Evolutionary conservation across 2,888 invertebrate species (phyloP).

Genomic region (Troglohyphantes excavatus): DNA sequence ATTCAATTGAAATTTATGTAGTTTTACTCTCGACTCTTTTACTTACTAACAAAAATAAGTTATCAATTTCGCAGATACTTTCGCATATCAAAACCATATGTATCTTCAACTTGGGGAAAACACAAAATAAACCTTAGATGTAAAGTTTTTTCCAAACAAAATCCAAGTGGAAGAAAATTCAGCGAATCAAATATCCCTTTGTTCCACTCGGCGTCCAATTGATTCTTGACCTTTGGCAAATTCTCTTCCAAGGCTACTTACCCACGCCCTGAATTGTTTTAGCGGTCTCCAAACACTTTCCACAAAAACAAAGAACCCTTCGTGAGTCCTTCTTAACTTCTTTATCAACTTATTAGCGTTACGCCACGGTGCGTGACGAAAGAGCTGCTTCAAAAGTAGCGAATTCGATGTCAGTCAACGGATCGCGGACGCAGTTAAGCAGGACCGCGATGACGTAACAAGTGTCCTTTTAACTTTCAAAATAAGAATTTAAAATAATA

Average conservation of each 20-base stretch:
- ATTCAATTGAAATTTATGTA: too few species aligned
- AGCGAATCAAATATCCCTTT: neutral
- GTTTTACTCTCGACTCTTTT: too few species aligned
- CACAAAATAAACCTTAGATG: too few species aligned
- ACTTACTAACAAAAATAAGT: too few species aligned
- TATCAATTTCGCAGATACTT: too few species aligned
- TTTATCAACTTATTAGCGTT: slow-evolving; percentile 48
- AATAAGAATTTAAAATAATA: neutral
- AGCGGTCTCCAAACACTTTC: slow-evolving; percentile 17
- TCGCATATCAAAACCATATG: too few species aligned
- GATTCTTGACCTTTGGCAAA: slow-evolving; percentile 24
- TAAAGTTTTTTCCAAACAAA: too few species aligned
- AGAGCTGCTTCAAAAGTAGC: neutral
- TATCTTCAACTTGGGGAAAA: too few species aligned
- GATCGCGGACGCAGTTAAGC: neutral
- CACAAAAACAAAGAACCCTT: slow-evolving; percentile 21
- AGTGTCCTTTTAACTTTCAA: slow-evolving; percentile 9
- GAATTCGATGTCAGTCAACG: slow-evolving; percentile 18
- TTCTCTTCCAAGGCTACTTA: slow-evolving; percentile 7
- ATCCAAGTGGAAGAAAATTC: neutral
- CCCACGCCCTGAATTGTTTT: slow-evolving; percentile 27
- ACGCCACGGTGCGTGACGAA: slow-evolving; percentile 37
- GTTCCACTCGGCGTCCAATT: neutral
- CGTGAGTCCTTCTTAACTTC: slow-evolving; percentile 15
- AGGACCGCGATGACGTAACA: slow-evolving; percentile 9